Evolutionary conservation across 2,888 invertebrate species (phyloP).

Genomic region (Chrysotoxum bicinctum): DNA sequence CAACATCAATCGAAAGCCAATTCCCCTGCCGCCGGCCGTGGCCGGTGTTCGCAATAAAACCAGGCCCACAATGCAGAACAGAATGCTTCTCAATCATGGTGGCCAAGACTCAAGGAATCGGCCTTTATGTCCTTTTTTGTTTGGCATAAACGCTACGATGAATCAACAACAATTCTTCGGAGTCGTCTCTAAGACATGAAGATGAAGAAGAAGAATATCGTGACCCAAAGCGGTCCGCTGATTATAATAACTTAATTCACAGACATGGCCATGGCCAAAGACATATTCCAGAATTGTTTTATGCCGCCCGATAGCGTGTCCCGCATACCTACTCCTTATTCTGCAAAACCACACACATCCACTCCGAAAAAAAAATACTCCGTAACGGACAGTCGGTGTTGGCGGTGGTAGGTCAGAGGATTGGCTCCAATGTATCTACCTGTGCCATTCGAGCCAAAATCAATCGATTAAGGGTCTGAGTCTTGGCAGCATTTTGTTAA

Average conservation of each 20-base stretch:
- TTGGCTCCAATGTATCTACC: slow-evolving; percentile 66
- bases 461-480: slow-evolving; percentile 70
- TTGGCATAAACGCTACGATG: slow-evolving; percentile 47
- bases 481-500: slow-evolving; percentile 65
- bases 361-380: background rate
- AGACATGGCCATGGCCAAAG: slow-evolving; percentile 68
- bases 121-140: slow-evolving; percentile 44
- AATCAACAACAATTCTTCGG: slow-evolving; percentile 50
- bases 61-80: slow-evolving; percentile 30
- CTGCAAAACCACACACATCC: slow-evolving; percentile 36
- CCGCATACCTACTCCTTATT: background rate
- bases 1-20: slow-evolving; percentile 40
- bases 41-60: background rate
- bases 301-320: slow-evolving; percentile 55
- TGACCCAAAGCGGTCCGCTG: slow-evolving; percentile 71
- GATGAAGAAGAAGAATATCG: slow-evolving; percentile 54
- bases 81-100: slow-evolving; percentile 53
- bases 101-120: slow-evolving; percentile 54
- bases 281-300: slow-evolving; percentile 67
- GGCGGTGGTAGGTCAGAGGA: slow-evolving; percentile 5
- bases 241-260: slow-evolving; percentile 73
- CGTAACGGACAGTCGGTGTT: background rate
- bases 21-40: background rate
- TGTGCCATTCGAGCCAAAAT: slow-evolving; percentile 68
- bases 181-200: background rate